Evolutionary conservation across 2,888 invertebrate species (phyloP).

Genomic region (Eubasilissa splendida): DNA sequence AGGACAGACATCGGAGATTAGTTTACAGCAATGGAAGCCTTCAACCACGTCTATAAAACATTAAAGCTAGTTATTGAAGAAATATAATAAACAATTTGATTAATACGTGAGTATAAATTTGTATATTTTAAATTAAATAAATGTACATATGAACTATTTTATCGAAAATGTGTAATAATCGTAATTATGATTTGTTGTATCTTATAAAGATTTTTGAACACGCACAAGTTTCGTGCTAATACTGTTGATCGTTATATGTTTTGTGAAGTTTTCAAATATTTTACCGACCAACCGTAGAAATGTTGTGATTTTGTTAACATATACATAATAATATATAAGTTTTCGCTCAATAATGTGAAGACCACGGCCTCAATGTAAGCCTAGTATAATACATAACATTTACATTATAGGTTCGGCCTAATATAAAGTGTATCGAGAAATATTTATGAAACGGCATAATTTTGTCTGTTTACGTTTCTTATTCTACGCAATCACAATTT

Average conservation of each 20-base stretch:
- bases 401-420: not conserved
- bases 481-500: no score
- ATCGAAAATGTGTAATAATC: conserved; percentile 11
- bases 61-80: no score
- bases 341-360: conserved; percentile 4
- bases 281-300: conserved; percentile 20
- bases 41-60: no score
- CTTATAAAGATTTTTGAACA: not conserved
- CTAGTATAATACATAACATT: not conserved
- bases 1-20: no score
- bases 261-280: conserved; percentile 10
- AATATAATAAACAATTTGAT: not conserved
- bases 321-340: not conserved
- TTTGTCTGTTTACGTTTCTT: no score
- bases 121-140: conserved; percentile 24
- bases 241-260: conserved; percentile 5
- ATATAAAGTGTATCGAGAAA: not conserved
- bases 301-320: conserved; percentile 12
- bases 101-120: conserved; percentile 13
- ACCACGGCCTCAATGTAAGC: not conserved
- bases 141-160: conserved; percentile 28
- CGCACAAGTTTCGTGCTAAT: not conserved
- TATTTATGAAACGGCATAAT: no score
- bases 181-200: conserved; percentile 22
- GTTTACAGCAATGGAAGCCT: no score